A percentile compares a stretch with the other conserved stretches of the same genome.
These are phyloP conservation scores for Phacellophora camtschatica DNA, from an alignment of 30 jellyfish, hydroid and myxozoan species.

Conservation along the genomic window DNA sequence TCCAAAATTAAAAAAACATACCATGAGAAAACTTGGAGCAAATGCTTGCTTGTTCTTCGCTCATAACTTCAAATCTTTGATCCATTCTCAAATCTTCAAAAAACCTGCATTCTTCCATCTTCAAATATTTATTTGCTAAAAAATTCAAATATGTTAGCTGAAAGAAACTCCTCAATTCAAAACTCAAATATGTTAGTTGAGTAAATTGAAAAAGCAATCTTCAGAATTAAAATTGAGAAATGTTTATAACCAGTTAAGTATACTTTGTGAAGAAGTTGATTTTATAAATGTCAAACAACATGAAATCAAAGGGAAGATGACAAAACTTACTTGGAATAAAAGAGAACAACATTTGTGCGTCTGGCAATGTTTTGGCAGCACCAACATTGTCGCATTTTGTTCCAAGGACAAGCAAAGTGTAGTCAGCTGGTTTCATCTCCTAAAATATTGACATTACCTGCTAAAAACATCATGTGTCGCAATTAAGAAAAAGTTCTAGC, in stretches of 20 bases:
- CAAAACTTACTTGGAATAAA: slow-evolving; percentile 78
- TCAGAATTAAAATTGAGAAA: too few relatives aligned
- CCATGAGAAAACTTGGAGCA: slow-evolving; percentile 89
- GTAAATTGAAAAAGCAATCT: too few relatives aligned
- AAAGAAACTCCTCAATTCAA: too few relatives aligned
- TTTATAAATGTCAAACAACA: background rate
- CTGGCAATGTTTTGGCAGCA: slow-evolving; percentile 40
- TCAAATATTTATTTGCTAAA: slow-evolving; percentile 56
- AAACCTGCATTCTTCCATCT: slow-evolving; percentile 62
- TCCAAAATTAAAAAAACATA: background rate
- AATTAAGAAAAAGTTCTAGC: too few relatives aligned
- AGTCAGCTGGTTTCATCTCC: slow-evolving; percentile 90
- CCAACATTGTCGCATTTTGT: slow-evolving; percentile 54
- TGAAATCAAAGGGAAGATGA: background rate
- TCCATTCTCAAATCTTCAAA: slow-evolving; percentile 57
- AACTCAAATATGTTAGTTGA: too few relatives aligned
- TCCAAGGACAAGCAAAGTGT: slow-evolving; percentile 73
- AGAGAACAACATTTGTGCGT: slow-evolving; percentile 71
- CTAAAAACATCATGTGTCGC: too few relatives aligned
- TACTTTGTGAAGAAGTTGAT: background rate
- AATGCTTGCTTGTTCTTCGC: slow-evolving; percentile 80
- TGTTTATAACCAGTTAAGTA: too few relatives aligned
- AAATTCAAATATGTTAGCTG: too few relatives aligned
- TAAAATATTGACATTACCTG: too few relatives aligned
- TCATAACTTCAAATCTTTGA: slow-evolving; percentile 80